Percentiles rank a stretch among this genome's conserved stretches.
These are phyloP conservation scores for Numenius phaeopus DNA, from an alignment of 2,797 vertebrate genomes.

Conservation along the genomic window DNA sequence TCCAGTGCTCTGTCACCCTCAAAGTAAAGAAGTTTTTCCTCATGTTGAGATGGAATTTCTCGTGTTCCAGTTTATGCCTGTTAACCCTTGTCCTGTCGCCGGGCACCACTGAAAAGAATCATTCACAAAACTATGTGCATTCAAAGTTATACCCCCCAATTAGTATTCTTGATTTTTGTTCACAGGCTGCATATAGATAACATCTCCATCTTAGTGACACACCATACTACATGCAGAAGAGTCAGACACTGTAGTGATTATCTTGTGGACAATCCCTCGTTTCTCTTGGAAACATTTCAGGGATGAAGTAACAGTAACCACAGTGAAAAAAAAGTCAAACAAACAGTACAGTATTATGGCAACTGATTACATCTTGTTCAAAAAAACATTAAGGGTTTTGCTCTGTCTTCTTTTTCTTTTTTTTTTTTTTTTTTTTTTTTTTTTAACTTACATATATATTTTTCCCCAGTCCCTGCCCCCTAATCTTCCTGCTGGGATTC, in stretches of 20 bases:
- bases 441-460: neutral
- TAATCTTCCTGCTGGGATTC: neutral
- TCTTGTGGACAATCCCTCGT: slow-evolving; percentile 45
- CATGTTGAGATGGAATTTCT: no score
- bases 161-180: slow-evolving; percentile 16
- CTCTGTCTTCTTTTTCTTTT: neutral
- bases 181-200: slow-evolving; percentile 5
- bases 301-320: slow-evolving; percentile 75
- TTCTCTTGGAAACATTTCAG: slow-evolving; percentile 73
- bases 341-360: slow-evolving; percentile 74
- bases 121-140: neutral
- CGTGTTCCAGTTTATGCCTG: no score
- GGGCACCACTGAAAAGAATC: no score
- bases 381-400: slow-evolving; percentile 44
- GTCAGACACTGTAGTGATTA: slow-evolving; percentile 68
- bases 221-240: slow-evolving; percentile 39
- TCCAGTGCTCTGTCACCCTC: no score
- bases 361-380: slow-evolving; percentile 68
- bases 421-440: neutral
- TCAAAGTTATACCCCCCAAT: neutral
- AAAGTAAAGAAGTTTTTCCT: no score
- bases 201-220: slow-evolving; percentile 26
- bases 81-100: no score
- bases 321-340: slow-evolving; percentile 53
- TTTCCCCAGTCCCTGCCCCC: neutral